Base-by-base conservation (phyloP, 2,113 vertebrate genomes). In the Odontophorus gujanensis region DNA sequence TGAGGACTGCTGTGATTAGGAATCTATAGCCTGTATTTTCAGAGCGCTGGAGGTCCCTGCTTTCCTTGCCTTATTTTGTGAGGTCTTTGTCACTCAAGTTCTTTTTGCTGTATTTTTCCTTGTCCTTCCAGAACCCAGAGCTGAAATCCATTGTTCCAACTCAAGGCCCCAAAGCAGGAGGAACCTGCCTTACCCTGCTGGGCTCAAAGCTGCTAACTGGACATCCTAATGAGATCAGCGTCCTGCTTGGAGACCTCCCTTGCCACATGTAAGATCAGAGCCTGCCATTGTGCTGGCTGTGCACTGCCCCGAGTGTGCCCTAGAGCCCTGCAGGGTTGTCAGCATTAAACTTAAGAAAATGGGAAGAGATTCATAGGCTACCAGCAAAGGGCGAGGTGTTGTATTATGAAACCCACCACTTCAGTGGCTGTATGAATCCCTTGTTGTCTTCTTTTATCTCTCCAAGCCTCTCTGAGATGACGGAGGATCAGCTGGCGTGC, bases 161-260 rank as follows among this genome's bases (percentile, higher is more conserved):
- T 74, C 98, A 96, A 26, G 99, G 99, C 9, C 99, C 99, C 61
- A 98, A 98, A 95, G 99, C 99, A 0, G 99, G 99, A 43, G 99
- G 99, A 65, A 99, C 99, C 15, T 96, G 90, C 55, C 98, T 99
- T 28, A 99, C 98, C 4, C 97, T 99, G 93, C 97, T 91, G 2
- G 99, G 99, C 67, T 97, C 96, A n/a, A 98, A 98, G 93, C 98
- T 99, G 73, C 97, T 98, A 91, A 99, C 99, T 1, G 99, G 99
- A 12, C 98, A 97, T 34, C 95, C 98, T n/a, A 97, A 96, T 55
- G 98, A 99, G 91, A 98, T 99, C 95, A 97, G 94, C 38, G 94
- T 99, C 61, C 95, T 98, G 30, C 97, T 99, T 59, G 99, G 99
- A 87, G 97, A 98, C 53, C 97, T 98, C 19, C 97, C 98, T 67